phyloP scores from a whole-genome alignment of 1,140 invertebrate species.

The Nymphalis io region DNA sequence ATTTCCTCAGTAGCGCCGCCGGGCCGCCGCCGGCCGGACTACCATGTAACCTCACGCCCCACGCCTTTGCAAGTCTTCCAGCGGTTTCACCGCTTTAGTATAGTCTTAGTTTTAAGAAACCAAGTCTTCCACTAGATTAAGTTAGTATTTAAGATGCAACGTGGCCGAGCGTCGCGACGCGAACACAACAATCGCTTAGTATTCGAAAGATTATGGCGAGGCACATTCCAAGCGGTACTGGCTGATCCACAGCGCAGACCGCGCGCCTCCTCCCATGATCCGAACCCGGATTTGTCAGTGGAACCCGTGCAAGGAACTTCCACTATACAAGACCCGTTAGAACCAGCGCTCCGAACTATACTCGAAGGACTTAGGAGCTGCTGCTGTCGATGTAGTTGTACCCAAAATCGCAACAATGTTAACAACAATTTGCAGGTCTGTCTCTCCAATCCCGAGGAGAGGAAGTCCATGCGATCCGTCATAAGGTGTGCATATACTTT shows the following conservation, averaged over 20 bases:
- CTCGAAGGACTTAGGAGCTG: constrained; percentile 71
- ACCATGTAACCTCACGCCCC: constrained; percentile 61
- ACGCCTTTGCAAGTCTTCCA: constrained; percentile 66
- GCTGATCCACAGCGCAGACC: constrained; percentile 65
- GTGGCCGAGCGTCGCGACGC: constrained; percentile 71
- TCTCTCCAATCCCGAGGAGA: constrained; percentile 76
- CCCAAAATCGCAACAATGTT: constrained; percentile 57
- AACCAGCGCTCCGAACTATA: constrained; percentile 71
- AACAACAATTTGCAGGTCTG: constrained; percentile 82
- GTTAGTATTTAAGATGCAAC: constrained; percentile 69
- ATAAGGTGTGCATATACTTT: constrained; percentile 81
- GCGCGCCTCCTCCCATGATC: constrained; percentile 79
- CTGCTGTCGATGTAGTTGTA: constrained; percentile 65
- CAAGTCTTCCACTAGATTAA: constrained; percentile 77
- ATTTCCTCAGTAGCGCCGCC: constrained; percentile 67
- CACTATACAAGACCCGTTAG: constrained; percentile 53
- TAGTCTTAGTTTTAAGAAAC: constrained; percentile 65
- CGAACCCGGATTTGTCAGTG: constrained; percentile 67
- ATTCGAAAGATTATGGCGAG: constrained; percentile 84
- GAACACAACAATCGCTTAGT: constrained; percentile 81
- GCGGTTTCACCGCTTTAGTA: constrained; percentile 59
- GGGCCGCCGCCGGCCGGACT: constrained; percentile 68
- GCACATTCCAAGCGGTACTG: constrained; percentile 80
- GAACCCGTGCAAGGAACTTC: constrained; percentile 45
- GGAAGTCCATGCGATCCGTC: constrained; percentile 82